Base-by-base conservation (phyloP, 2,888 invertebrate genomes). In the Arenicola marina region DNA sequence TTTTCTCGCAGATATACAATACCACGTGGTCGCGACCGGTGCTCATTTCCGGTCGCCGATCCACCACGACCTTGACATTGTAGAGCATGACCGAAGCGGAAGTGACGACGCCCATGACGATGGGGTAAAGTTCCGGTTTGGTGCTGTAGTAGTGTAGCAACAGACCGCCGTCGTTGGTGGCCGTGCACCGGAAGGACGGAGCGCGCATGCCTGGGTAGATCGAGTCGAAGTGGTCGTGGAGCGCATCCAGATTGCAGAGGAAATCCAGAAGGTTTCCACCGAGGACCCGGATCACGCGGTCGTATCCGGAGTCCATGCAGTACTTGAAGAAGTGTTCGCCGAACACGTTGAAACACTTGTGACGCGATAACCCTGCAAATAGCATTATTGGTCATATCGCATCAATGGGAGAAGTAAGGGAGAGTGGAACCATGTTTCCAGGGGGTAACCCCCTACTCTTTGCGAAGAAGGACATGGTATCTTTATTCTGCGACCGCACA, bases 111-210 rank as follows among this genome's bases (percentile, higher is more conserved):
- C 66, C 63, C 26, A 44, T 96, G 63, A 97, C 96, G 78, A 97
- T 96, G 76, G 94, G 92, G 82, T 96, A 95, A 72, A 97, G 86
- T 3, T 95, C 95, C 2, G 93, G 93, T 69, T 96, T 88, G 75
- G 95, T 95, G 0, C 96, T 96, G 84, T 96, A 96, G 85, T 97
- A 97, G 82, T 97, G 96, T 29, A 97, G 87, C 45, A 95, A 87
- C 38, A 95, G 86, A 0, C 91, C 92, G 0, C 95, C 95, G 83
- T 95, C 93, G 83, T 92, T 92, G 26, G 46, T 56, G 61, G 92
- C 85, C 77, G 94, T 93, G 83, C 95, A 96, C 21, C 96, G 88
- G 85, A 96, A 96, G 0, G 95, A 95, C 0, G 96, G 96, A 69
- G 64, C 75, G 59, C 54, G 78, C 73, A 73, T 73, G 34, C 95